Conservation (phyloP, 2,797 vertebrate genomes). For the Hipposideros larvatus region DNA sequence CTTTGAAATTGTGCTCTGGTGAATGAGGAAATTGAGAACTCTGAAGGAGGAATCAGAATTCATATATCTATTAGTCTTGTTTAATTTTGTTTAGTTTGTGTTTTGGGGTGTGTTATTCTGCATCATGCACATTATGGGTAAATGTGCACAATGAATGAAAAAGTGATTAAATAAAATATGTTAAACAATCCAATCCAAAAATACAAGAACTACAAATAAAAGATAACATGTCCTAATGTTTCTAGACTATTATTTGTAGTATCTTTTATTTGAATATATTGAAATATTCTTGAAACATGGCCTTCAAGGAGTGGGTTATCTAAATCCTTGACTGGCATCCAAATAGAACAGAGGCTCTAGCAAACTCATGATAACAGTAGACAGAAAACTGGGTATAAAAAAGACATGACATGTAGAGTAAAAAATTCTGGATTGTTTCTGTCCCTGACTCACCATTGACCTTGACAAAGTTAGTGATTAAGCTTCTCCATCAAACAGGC, state of each 20-base stretch:
- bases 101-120: background rate
- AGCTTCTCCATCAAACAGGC: background rate
- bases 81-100: background rate
- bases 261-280: no score
- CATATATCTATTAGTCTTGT: background rate
- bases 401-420: background rate
- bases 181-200: slow-evolving; percentile 50
- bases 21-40: slow-evolving; percentile 40
- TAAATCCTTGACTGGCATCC: slow-evolving; percentile 17
- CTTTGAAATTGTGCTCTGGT: slow-evolving; percentile 39
- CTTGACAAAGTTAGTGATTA: slow-evolving; percentile 44
- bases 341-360: background rate
- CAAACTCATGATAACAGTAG: background rate
- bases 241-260: background rate
- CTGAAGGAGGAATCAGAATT: slow-evolving; percentile 7
- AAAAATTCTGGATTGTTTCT: slow-evolving; percentile 25
- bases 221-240: background rate
- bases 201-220: background rate
- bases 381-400: slow-evolving; percentile 46
- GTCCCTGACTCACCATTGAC: background rate
- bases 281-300: slow-evolving; percentile 30
- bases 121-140: background rate
- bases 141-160: background rate
- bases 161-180: background rate
- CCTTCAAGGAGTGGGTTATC: background rate